A percentile compares a stretch with the other conserved stretches of the same genome.
Conservation (phyloP, 2,113 vertebrate species). For the Cromileptes altivelis region DNA sequence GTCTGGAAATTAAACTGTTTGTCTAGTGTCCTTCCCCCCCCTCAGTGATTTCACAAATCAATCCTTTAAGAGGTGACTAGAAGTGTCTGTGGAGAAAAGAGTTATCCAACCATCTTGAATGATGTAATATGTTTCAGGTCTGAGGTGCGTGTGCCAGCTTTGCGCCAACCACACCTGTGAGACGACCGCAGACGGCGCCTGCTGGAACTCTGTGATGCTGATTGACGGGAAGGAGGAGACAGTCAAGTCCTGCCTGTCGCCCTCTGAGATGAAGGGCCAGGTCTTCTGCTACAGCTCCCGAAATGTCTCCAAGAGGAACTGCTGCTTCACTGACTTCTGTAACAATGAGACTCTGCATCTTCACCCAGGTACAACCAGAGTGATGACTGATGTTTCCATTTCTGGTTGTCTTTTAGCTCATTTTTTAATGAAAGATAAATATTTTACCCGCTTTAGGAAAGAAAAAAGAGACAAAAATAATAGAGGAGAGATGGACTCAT, state of each 20-base stretch:
- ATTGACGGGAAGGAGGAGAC: conserved; percentile 92
- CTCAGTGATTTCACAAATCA: not conserved
- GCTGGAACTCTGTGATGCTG: conserved; percentile 96
- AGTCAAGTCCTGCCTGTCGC: conserved; percentile 92
- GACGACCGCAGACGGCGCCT: conserved; percentile 92
- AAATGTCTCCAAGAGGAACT: conserved; percentile 93
- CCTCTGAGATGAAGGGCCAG: conserved; percentile 91
- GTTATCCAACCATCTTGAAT: not conserved
- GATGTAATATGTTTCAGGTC: conserved; percentile 81
- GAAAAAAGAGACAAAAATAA: not conserved
- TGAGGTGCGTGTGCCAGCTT: conserved; percentile 94
- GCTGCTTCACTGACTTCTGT: conserved; percentile 98
- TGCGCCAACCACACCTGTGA: conserved; percentile 95
- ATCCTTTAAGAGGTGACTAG: not conserved
- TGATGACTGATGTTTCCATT: not conserved
- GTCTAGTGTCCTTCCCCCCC: not conserved
- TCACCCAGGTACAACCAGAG: conserved; percentile 82
- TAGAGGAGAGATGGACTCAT: conserved; percentile 4
- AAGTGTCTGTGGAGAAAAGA: not conserved
- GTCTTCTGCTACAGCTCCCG: conserved; percentile 95
- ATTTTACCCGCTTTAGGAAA: not conserved
- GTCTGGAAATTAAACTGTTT: conserved; percentile 31
- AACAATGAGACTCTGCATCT: conserved; percentile 94
- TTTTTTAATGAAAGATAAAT: not conserved
- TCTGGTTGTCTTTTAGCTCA: not conserved